Evolutionary conservation across 2,888 invertebrate species (phyloP).

Genomic region (Monochamus alternatus): DNA sequence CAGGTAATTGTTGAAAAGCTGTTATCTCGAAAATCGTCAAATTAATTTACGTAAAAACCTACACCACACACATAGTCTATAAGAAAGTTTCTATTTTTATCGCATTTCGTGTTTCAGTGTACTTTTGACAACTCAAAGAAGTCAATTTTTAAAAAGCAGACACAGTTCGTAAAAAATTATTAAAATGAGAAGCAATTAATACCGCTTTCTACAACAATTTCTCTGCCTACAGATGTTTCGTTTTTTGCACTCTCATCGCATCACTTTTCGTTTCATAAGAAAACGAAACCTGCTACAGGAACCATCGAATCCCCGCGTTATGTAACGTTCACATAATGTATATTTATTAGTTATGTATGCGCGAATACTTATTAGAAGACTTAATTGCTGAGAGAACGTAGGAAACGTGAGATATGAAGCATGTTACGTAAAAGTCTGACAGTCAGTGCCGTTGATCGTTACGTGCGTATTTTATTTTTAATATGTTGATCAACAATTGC

Average conservation of each 20-base stretch:
- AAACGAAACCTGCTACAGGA: background rate
- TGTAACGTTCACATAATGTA: background rate
- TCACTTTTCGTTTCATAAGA: background rate
- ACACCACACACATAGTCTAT: too few relatives aligned
- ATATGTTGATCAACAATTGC: background rate
- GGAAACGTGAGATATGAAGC: background rate
- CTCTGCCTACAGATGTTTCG: background rate
- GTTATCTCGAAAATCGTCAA: too few relatives aligned
- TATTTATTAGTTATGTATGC: background rate
- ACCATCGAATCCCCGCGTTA: background rate
- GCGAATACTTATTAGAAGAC: background rate
- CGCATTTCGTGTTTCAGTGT: too few relatives aligned
- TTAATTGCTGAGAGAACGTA: background rate
- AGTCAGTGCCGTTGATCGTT: background rate
- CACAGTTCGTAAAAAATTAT: too few relatives aligned
- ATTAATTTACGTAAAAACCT: too few relatives aligned
- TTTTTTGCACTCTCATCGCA: background rate
- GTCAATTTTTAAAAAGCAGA: too few relatives aligned
- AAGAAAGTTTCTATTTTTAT: too few relatives aligned
- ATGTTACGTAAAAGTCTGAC: background rate
- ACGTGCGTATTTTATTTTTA: background rate
- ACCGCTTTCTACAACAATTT: background rate
- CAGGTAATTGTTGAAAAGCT: too few relatives aligned
- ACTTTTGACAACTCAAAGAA: too few relatives aligned
- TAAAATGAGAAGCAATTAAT: too few relatives aligned